These are phyloP conservation scores for Osmerus eperlanus DNA, from an alignment of 2,113 vertebrate species.

Conservation along the genomic window DNA sequence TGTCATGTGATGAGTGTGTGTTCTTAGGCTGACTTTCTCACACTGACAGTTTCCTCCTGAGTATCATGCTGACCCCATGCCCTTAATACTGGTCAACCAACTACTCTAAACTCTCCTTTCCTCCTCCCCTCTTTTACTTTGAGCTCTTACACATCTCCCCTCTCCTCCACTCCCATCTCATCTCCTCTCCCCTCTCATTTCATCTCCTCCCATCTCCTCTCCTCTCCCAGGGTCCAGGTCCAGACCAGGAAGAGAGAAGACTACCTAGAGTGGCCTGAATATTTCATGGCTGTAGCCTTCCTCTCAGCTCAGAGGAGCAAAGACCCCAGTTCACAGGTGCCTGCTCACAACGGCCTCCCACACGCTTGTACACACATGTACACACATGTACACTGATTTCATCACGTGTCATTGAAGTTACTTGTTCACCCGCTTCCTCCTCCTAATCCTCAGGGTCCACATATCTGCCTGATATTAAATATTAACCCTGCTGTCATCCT, in stretches of 20 bases:
- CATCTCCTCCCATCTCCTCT: background rate
- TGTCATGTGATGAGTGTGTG: too few relatives aligned
- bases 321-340: slow-evolving; percentile 93
- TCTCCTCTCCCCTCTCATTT: background rate
- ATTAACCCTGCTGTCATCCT: slow-evolving; percentile 36
- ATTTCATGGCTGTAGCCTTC: slow-evolving; percentile 98
- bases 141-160: background rate
- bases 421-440: background rate
- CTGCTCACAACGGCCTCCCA: background rate
- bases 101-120: background rate
- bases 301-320: slow-evolving; percentile 97
- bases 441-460: slow-evolving; percentile 13
- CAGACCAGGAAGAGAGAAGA: slow-evolving; percentile 81
- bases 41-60: too few relatives aligned
- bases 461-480: slow-evolving; percentile 24
- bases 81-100: too few relatives aligned
- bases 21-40: too few relatives aligned
- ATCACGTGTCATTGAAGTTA: background rate
- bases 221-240: background rate
- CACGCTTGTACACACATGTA: background rate
- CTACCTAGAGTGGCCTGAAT: slow-evolving; percentile 96
- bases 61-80: too few relatives aligned
- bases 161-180: background rate
- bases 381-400: background rate
- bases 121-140: background rate